Evolutionary conservation across 2,888 invertebrate species (phyloP), one percentile per base, ranked within the genome.

Genomic region (Chouioia cunea): DNA sequence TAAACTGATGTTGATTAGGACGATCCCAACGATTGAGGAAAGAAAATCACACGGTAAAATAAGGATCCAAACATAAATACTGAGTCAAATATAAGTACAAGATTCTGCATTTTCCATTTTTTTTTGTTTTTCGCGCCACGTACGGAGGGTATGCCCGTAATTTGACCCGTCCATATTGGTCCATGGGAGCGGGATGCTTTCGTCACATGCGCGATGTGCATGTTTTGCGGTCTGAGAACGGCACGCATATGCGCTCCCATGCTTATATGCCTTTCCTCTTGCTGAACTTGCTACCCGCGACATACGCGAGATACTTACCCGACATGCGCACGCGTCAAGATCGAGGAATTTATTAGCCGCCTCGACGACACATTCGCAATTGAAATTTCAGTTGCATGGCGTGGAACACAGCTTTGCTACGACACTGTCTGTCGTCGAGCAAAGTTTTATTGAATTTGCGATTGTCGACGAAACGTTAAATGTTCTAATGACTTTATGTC

Each of bases 141-240:
- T 43, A n/a, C 43, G 36, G n/a, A 18, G 16, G 16, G 15, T 16
- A n/a, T 15, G 4, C 46, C 15, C 18, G 65, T 43, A 65, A 65
- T 65, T 65, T 47, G 27, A 43, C 6, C 20, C 48, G 57, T 54
- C 64, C 54, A 65, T 57, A 18, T 2, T 46, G 46, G 46, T 54
- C 53, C 46, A 54, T 53, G 63, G 53, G 65, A 66, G 36, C 36
- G 36, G 22, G 12, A 10, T 27, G 59, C 59, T 70, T 70, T 70
- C 70, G 64, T 59, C 64, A 70, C 57, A 57, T 23, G 18, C n/a
- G 16, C 22, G 36, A 43, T 27, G 63, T 54, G 63, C 58, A 58
- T 63, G 58, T 54, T 70, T 46, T 70, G 64, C 59, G 70, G 70
- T 65, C 15, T 65, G 44, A 53, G 53, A 59, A 48, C 43, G 15